Evolutionary conservation across 2,888 invertebrate genomes (phyloP), one percentile per base, ranked within the genome.

Genomic region (Leptarthrus brevirostris): DNA sequence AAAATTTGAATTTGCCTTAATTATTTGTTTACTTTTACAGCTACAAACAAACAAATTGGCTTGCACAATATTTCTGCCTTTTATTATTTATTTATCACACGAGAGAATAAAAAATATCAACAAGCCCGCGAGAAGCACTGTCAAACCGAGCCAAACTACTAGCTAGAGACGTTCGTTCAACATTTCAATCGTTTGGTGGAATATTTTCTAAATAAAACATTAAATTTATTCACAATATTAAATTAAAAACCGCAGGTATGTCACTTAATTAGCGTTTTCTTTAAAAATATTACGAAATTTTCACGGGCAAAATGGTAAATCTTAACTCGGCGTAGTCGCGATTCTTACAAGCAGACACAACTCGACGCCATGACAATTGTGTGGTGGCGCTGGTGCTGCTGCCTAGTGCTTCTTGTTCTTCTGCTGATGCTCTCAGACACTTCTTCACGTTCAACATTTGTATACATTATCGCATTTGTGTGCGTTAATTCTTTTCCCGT

Each of bases 311-410:
- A 69, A 12, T 69, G 52, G 58, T 36, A 69, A 69, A 66, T 20
- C 22, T 8, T n/a, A 16, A 52, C 20, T 69, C 49, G 30, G 26
- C 69, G 69, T 52, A 69, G 49, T 69, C 69, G 69, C 69, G 52
- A 16, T 49, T 69, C 40, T 69, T 34, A 26, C 40, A 75, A 70
- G 72, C 73, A 75, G 73, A 75, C 77, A 78, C 75, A 74, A 74
- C 74, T 77, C 74, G 77, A 77, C 77, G 77, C 77, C 77, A 77
- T 77, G 74, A 74, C 75, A 77, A 72, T 75, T 69, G 75, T 58
- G 75, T 75, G 56, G 47, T 75, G 69, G 69, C 54, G 72, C 56
- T 72, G 72, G 72, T 73, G 72, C 72, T 69, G 75, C 69, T 56
- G 75, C 34, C 54, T 71, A 34, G 69, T 71, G 30, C 49, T 70